Conservation (phyloP, 2,113 vertebrate genomes). For the Hemiscyllium ocellatum region DNA sequence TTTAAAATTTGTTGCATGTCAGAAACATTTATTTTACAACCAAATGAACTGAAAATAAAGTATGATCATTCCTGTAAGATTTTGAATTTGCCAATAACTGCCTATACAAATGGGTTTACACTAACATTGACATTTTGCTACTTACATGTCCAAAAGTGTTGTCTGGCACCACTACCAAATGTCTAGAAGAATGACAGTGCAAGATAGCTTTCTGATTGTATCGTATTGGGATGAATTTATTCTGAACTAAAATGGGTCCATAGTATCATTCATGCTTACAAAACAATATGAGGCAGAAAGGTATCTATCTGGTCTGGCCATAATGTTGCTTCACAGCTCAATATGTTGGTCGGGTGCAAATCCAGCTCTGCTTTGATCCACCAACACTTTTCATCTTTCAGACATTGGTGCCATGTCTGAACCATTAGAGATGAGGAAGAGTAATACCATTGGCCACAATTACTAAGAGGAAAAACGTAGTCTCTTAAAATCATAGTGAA, state of each 20-base stretch:
- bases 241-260: neutral
- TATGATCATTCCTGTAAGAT: neutral
- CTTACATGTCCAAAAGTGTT: neutral
- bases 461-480: neutral
- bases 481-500: too few species aligned
- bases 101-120: neutral
- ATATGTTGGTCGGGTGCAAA: neutral
- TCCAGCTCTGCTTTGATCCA: neutral
- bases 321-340: neutral
- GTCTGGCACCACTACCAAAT: neutral
- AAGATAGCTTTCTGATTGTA: neutral
- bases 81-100: neutral
- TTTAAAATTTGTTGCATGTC: neutral
- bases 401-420: neutral
- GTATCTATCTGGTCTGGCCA: neutral
- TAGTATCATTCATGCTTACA: neutral
- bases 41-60: neutral
- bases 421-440: neutral
- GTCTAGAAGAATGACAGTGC: neutral
- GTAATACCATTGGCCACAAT: neutral
- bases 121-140: neutral
- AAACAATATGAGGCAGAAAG: neutral
- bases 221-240: neutral
- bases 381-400: neutral
- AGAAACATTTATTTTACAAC: neutral